Evolutionary conservation across 53 echinoderm and acorn worm species (phyloP), one percentile per base, ranked within the genome.

Genomic region (Zoroaster sp.): DNA sequence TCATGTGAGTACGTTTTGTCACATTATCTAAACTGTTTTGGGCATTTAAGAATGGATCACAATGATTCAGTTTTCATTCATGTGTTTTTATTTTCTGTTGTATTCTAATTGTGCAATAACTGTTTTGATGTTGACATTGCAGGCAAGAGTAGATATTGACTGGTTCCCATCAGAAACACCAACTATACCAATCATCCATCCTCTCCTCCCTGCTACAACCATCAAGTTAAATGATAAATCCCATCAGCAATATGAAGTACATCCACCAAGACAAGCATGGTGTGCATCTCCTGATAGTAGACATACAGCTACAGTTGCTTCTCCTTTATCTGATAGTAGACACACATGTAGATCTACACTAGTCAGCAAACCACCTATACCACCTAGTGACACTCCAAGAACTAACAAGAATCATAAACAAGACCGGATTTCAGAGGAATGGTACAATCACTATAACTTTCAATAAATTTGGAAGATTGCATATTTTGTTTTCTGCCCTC

Each of bases 351-450:
- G 51, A 68, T 17, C 69, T 42, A 77, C 66, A 55, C 88, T 91
- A 32, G 4, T 45, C 28, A 80, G 80, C 23, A 90, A 90, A 30
- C 93, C 90, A 10, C 93, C 92, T 20, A 66, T 92, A 23, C 92
- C 92, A 40, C 92, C 92, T 0, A 88, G 90, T 23, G 79, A 87
- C 10, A 96, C 96, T 21, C 91, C 95, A 17, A 92, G 95, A 44
- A 95, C 93, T 15, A 85, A 83, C 35, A 74, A 92, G 79, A 87
- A 90, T 40, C 78, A 94, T 5, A 94, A 92, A 77, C 92, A 95
- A 21, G 94, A 97, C 10, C 73, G 88, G 71, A 78, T 97, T 2
- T 89, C 98, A 31, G 94, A 97, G 78, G 98, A 97, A 79, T 97
- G 98, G 98, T 97, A 68, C 42, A 95, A 43, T 23, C 33, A 44